Base-by-base conservation (phyloP, 2,797 vertebrate genomes). In the Hylomyscus alleni region DNA sequence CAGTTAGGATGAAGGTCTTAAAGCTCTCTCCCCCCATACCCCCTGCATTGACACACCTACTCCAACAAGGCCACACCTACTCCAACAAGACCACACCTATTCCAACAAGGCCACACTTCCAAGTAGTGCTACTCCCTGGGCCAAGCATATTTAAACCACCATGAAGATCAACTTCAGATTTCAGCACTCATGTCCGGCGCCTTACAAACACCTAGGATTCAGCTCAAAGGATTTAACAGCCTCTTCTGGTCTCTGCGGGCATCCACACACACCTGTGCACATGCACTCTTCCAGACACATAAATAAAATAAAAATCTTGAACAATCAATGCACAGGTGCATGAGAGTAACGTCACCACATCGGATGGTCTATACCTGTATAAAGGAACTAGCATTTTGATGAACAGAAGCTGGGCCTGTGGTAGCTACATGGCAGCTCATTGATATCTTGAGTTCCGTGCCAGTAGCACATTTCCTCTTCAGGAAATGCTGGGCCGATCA, bases 341-440 rank as follows among this genome's bases (percentile, higher is more conserved):
- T 1, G 3, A 31, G 5, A 34, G 34, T 56, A 11, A 24, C 0
- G 1, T 12, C 11, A 15, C 83, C n/a, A 26, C 2, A 26, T 50
- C 4, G 31, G 37, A 26, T 11, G 47, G 31, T 31, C 50, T 44
- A 37, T 1, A 5, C 6, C 7, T 19, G 24, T 0, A 6, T 22
- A 1, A 26, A 31, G 29, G 12, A 2, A 17, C 0, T 29, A 24
- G 52, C 15, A 29, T 34, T 44, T 2, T 14, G 37, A 3, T 52
- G 20, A 34, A 0, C 1, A 17, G 31, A 12, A 34, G n/a, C 19
- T 0, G 31, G 44, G 19, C 5, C 17, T 47, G 9, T 4, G 0
- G 11, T 2, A 10, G n/a, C 7, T 2, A 8, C 29, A 29, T 50
- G 54, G 9, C 62, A 9, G 15, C 10, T 58, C 19, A 3, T 37